Base-by-base conservation (phyloP, 2,797 vertebrate genomes). In the Takifugu ocellatus region DNA sequence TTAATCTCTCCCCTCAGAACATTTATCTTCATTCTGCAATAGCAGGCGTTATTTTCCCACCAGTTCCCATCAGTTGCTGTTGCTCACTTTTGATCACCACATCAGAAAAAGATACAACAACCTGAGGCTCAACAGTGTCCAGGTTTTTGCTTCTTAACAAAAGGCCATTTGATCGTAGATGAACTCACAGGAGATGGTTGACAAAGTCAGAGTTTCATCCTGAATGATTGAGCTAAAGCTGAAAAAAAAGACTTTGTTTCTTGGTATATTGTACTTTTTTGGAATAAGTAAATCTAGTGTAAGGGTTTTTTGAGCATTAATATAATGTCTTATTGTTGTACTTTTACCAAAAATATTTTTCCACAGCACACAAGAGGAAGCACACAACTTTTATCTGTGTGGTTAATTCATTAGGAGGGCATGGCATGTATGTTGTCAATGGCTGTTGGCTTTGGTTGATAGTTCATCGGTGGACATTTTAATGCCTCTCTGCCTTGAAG, bases 401-500 rank as follows among this genome's bases (percentile, higher is more conserved):
- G 59, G 69, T 59, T 83, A 59, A 77, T 77, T 82, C 72, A 66
- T 69, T 56, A 82, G 74, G 81, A 69, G 69, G 61, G 51, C 31
- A 64, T 70, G 63, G 75, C 76, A 61, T 79, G 68, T 11, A 45
- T 42, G 10, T 33, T 81, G 83, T 84, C 83, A 79, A 65, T 46
- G 68, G 76, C 72, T 58, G 72, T 52, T 71, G 67, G 74, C 64
- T 53, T 63, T 64, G 68, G 68, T 56, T 75, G 70, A 73, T 42
- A 68, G 50, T 78, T 61, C 51, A 42, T 88, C 88, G 72, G 67
- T 47, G 9, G 61, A 61, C 77, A 50, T 84, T 85, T 61, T 83
- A 87, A 88, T 66, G 55, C 71, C 80, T 86, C 72, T 83, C 69
- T 86, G 79, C 82, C 68, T 66, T 86, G 76, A 90, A 88, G 86